Conservation (phyloP, 2,113 vertebrate species). For the Mus musculus region GRCm39 chr1:72491001-72491500, state of each 20-base stretch:
- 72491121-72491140: neutral
- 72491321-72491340: neutral
- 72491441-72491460: neutral
- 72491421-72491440: neutral
- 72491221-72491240: neutral
- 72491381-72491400: neutral
- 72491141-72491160: neutral
- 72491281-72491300: neutral
- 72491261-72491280: neutral
- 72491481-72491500: neutral
- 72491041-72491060: neutral
- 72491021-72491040: neutral
- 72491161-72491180: neutral
- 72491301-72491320: neutral
- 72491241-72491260: neutral
- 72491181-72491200: neutral
- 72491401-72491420: neutral
- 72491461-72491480: neutral
- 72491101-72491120: neutral
- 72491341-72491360: neutral
- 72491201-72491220: neutral
- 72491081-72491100: neutral
- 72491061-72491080: neutral
- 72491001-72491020: neutral
- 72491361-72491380: neutral